Percentiles rank a stretch among this genome's conserved stretches.
These are phyloP conservation scores for Lanistes nyassanus DNA, from an alignment of 1,140 invertebrate genomes.

Conservation along the genomic window DNA sequence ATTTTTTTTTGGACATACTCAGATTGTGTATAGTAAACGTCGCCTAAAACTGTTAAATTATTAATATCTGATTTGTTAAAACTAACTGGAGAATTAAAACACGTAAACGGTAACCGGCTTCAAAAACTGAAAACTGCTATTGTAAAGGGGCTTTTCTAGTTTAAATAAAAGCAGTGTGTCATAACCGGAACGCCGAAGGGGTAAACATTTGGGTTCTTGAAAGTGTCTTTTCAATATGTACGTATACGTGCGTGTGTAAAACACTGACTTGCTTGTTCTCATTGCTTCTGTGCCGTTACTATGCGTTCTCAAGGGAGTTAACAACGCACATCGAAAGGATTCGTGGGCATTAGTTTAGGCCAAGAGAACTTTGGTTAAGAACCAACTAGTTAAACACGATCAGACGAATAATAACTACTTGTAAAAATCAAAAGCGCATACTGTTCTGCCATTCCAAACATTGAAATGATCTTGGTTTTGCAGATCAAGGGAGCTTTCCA, in stretches of 20 bases:
- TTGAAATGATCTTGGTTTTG: background rate
- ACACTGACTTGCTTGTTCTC: background rate
- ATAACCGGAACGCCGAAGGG: background rate
- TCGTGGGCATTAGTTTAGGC: background rate
- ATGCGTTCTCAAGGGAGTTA: conserved; percentile 1
- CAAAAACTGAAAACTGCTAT: too few relatives aligned
- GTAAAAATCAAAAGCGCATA: background rate
- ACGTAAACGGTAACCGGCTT: background rate
- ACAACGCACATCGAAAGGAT: background rate
- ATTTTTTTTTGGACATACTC: background rate
- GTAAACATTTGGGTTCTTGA: background rate
- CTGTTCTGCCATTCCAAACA: background rate
- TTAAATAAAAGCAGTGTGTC: background rate
- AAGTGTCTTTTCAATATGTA: too few relatives aligned
- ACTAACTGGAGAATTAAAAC: background rate
- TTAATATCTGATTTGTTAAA: background rate
- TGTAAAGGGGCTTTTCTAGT: background rate
- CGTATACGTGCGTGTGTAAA: too few relatives aligned
- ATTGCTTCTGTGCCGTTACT: background rate
- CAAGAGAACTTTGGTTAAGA: background rate
- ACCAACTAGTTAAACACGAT: background rate
- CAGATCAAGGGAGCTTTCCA: conserved; percentile 12
- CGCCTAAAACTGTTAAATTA: background rate
- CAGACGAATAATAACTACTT: background rate
- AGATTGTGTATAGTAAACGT: background rate